These are phyloP conservation scores for Syrrhaptes paradoxus DNA, from an alignment of 2,113 vertebrate genomes.

Conservation along the genomic window DNA sequence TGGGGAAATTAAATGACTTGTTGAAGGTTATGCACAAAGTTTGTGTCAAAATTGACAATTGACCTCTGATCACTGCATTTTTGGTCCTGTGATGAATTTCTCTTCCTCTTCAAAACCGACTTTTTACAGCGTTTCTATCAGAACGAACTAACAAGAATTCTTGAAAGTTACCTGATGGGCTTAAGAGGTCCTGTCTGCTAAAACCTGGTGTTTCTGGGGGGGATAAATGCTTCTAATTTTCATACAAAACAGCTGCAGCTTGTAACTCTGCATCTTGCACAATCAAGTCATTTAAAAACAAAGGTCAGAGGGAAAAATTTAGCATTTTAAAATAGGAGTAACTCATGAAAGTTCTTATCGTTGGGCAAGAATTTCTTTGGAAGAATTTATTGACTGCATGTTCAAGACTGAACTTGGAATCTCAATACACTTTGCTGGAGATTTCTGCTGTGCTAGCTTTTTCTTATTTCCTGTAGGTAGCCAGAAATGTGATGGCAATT, in stretches of 20 bases:
- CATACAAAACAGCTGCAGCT: not conserved
- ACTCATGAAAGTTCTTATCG: not conserved
- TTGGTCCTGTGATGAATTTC: not conserved
- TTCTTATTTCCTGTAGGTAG: not conserved
- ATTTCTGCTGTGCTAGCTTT: not conserved
- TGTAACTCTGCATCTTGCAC: not conserved
- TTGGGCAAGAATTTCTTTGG: not conserved
- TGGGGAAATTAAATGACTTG: not conserved
- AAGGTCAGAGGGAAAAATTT: not conserved
- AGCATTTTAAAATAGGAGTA: not conserved
- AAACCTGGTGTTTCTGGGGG: not conserved
- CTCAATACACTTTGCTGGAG: not conserved
- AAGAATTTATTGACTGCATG: not conserved
- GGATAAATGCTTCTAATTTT: not conserved
- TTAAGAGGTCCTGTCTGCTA: not conserved
- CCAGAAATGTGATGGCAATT: not conserved
- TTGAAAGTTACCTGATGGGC: not conserved
- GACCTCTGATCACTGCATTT: not conserved
- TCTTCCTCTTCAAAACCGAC: not conserved
- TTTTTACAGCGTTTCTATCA: not conserved
- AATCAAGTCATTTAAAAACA: not conserved
- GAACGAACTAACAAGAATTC: not conserved
- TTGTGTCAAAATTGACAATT: not conserved
- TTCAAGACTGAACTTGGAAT: not conserved
- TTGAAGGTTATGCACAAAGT: not conserved